Base-by-base conservation (phyloP, 2,113 vertebrate species). In the Dissostichus mawsoni region DNA sequence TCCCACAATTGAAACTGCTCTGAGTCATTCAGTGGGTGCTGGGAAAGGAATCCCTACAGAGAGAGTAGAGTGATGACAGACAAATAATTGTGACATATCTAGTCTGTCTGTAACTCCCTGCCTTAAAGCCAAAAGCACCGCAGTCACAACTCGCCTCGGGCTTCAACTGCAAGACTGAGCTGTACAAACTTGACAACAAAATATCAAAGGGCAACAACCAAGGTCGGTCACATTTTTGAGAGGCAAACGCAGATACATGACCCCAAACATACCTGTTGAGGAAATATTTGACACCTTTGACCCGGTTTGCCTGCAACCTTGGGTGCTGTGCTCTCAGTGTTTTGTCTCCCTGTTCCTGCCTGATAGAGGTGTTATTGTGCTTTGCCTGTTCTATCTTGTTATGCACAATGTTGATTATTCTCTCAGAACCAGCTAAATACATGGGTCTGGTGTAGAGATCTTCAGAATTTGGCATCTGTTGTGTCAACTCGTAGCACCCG, bases 21-120 rank as follows among this genome's bases (percentile, higher is more conserved):
- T 74, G 85, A 92, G 64, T 87, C 86, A 92, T 53, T 77, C 65
- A 87, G 69, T 80, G 69, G 20, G 17, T 53, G 66, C 50, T 68
- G 80, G 81, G 74, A 83, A 80, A 85, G 47, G 50, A 36, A 71
- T 81, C 62, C 72, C 75, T 74, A 48, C 10, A n/a, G 73, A 52
- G 20, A 68, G 61, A 71, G 72, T 52, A 78, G 47, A 58, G 48
- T 83, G 87, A 86, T 81, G 84, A 80, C 78, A 86, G 67, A 23
- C 62, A 64, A 81, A 79, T 80, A 11, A 79, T 70, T 84, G 76
- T 50, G 81, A 91, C 76, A 85, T 63, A 58, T 84, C 58, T 64
- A 68, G 70, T 58, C 50, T 78, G 66, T 69, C 64, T 87, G 81
- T 61, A 76, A 83, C 84, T 73, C 87, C 82, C 85, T 69, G 70